Evolutionary conservation across 2,797 vertebrate species (phyloP).

Genomic region (Tarsius wallacei): DNA sequence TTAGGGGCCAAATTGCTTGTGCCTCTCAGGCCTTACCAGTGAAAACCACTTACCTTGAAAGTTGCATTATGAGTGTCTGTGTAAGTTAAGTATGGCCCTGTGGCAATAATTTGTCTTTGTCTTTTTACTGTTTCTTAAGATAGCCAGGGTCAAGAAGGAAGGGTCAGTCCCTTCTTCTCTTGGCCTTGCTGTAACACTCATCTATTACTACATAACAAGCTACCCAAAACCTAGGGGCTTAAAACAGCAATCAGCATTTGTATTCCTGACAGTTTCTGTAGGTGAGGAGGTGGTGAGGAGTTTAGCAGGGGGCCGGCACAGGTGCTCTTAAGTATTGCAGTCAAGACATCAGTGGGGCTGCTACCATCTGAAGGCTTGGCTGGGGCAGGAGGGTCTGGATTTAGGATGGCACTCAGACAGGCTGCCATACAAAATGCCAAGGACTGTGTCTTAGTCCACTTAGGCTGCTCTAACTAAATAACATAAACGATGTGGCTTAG

Average conservation of each 20-base stretch:
- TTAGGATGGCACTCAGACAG: not conserved
- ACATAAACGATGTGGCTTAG: not conserved
- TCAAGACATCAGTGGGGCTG: not conserved
- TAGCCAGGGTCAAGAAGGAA: not conserved
- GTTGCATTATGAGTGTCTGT: not conserved
- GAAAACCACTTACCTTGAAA: not conserved
- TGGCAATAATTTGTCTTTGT: not conserved
- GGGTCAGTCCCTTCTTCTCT: not conserved
- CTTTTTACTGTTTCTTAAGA: slow-evolving; percentile 15
- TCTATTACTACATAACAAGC: not conserved
- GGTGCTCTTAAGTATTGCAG: not conserved
- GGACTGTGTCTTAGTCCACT: not conserved
- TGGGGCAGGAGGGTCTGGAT: not conserved
- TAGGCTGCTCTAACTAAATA: not conserved
- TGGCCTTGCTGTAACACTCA: not conserved
- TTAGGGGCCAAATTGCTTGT: not conserved
- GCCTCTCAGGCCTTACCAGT: not conserved
- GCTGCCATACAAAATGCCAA: not conserved
- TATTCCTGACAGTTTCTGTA: not conserved
- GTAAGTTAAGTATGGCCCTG: not conserved
- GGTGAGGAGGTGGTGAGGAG: not conserved
- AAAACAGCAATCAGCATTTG: not conserved
- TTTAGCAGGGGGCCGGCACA: not conserved
- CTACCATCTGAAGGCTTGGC: not conserved
- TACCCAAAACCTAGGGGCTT: not conserved